Conservation (phyloP, 2,888 invertebrate genomes). For the Andrena camellia region DNA sequence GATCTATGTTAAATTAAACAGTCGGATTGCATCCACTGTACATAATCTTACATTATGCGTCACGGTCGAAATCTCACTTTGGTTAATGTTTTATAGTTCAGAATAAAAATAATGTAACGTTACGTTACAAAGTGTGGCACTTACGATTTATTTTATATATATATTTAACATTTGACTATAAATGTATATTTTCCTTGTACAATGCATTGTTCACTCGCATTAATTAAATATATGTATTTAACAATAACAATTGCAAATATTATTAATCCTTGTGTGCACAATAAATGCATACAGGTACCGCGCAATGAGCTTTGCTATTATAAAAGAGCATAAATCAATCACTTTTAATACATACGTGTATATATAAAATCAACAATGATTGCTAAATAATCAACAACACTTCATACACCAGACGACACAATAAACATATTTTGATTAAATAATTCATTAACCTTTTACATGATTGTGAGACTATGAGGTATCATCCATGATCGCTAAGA, state of each 20-base stretch:
- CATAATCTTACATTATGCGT: conserved; percentile 8
- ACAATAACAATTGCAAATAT: conserved; percentile 19
- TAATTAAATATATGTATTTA: conserved; percentile 36
- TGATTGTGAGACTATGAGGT: neutral
- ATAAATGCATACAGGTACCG: conserved; percentile 11
- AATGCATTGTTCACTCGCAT: conserved; percentile 28
- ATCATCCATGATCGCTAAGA: neutral
- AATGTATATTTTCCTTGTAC: conserved; percentile 34
- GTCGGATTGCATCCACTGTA: conserved; percentile 2
- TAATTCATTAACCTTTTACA: neutral
- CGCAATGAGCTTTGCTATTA: conserved; percentile 21
- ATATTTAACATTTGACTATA: conserved; percentile 31
- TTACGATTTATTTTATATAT: conserved; percentile 37
- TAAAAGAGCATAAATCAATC: neutral
- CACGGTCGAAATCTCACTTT: conserved; percentile 34
- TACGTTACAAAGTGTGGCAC: conserved; percentile 43
- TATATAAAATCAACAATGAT: conserved; percentile 16
- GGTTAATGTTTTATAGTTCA: conserved; percentile 32
- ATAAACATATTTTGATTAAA: conserved; percentile 12
- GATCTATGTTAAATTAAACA: conserved; percentile 15
- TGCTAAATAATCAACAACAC: neutral
- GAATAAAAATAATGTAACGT: conserved; percentile 31
- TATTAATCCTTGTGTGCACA: conserved; percentile 7
- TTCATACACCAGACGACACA: neutral
- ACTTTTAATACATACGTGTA: neutral